Percentiles rank a stretch among this genome's conserved stretches.
These are phyloP conservation scores for Stegophylla sp. DNA, from an alignment of 2,888 invertebrate species.

Conservation along the genomic window DNA sequence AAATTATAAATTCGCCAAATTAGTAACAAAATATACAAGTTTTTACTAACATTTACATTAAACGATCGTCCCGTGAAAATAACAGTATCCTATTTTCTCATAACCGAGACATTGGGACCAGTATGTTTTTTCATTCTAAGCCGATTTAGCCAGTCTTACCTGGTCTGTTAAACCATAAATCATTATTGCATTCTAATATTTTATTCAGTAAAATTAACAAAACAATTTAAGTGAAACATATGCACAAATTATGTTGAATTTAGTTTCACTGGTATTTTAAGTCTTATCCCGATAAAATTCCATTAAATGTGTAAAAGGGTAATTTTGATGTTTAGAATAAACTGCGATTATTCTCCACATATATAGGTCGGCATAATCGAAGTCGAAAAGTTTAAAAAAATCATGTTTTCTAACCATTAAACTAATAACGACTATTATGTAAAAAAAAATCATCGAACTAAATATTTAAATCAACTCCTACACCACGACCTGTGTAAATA, in stretches of 20 bases:
- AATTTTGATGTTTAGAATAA: neutral
- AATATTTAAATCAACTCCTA: slow-evolving; percentile 48
- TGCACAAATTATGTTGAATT: neutral
- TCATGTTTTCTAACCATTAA: slow-evolving; percentile 33
- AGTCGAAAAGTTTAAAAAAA: slow-evolving; percentile 13
- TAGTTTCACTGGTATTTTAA: neutral
- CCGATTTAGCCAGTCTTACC: too few species aligned
- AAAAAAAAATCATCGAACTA: slow-evolving; percentile 30
- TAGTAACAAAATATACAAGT: too few species aligned
- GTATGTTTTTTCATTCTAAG: too few species aligned
- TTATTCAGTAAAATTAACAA: too few species aligned
- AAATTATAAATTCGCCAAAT: too few species aligned
- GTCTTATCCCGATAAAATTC: neutral
- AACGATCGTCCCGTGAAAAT: too few species aligned
- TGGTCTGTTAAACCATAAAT: too few species aligned
- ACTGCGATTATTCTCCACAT: neutral
- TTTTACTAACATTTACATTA: too few species aligned
- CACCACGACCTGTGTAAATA: neutral
- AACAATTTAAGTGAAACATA: too few species aligned
- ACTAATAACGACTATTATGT: slow-evolving; percentile 10
- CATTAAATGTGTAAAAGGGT: neutral
- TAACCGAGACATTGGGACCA: too few species aligned
- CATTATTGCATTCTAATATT: too few species aligned
- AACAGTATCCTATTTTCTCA: too few species aligned
- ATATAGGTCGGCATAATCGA: neutral